Conservation (phyloP, 2,797 vertebrate genomes). For the Sebastolobus alascanus region DNA sequence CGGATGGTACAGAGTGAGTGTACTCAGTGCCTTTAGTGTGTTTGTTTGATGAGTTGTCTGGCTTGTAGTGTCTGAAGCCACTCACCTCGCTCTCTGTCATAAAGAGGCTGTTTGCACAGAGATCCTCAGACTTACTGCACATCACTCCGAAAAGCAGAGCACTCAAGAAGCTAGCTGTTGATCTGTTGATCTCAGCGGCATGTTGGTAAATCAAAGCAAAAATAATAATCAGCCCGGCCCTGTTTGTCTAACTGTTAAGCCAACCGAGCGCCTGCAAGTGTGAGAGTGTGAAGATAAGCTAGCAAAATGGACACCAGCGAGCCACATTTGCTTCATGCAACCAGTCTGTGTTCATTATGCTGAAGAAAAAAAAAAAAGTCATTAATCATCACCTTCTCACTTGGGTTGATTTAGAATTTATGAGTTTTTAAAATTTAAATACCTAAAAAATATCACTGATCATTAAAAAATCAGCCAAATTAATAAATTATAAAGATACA, state of each 20-base stretch:
- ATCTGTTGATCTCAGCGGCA: constrained; percentile 80
- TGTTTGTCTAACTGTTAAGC: constrained; percentile 77
- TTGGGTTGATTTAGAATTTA: neutral
- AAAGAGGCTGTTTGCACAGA: constrained; percentile 87
- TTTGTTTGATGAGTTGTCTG: constrained; percentile 83
- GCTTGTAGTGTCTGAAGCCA: constrained; percentile 83
- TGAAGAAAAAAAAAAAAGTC: neutral
- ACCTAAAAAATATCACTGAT: neutral
- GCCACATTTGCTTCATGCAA: constrained; percentile 49
- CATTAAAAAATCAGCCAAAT: neutral
- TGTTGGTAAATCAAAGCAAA: constrained; percentile 78
- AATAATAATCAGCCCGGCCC: constrained; percentile 71
- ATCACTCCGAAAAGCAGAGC: constrained; percentile 73
- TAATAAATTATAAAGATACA: constrained; percentile 15
- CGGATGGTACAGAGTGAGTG: constrained; percentile 64
- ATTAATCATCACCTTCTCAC: neutral
- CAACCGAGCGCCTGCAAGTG: constrained; percentile 61
- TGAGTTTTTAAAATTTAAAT: constrained; percentile 21
- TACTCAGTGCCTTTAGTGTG: constrained; percentile 76
- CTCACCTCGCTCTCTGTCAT: constrained; percentile 83
- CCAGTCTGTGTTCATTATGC: constrained; percentile 12
- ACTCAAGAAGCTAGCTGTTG: constrained; percentile 76
- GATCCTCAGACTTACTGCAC: constrained; percentile 83
- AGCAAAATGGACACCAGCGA: constrained; percentile 51
- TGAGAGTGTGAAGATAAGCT: constrained; percentile 50